These are phyloP conservation scores for Gobiocypris rarus DNA, from an alignment of 2,113 vertebrate species.

Conservation along the genomic window DNA sequence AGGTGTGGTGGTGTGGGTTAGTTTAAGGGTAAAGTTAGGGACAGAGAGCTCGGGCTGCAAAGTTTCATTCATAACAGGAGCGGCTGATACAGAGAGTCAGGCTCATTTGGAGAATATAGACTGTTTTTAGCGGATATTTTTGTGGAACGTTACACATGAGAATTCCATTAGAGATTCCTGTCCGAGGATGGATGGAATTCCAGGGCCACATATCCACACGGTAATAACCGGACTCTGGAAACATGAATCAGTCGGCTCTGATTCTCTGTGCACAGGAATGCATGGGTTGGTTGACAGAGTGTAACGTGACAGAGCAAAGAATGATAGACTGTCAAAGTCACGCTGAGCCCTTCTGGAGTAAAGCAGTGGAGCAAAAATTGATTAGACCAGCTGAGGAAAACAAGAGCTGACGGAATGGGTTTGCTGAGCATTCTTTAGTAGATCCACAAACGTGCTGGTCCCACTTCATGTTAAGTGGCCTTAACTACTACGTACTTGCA, in stretches of 20 bases:
- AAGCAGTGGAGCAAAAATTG: constrained; percentile 27
- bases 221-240: constrained; percentile 29
- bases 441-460: too few species aligned
- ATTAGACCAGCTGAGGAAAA: constrained; percentile 36
- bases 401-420: constrained; percentile 18
- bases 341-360: not conserved
- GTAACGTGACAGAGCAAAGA: too few species aligned
- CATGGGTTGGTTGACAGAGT: constrained; percentile 20
- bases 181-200: constrained; percentile 9
- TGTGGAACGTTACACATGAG: constrained; percentile 7
- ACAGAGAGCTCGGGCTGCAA: constrained; percentile 33
- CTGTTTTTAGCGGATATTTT: constrained; percentile 29
- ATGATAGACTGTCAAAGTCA: constrained; percentile 47
- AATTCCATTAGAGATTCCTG: constrained; percentile 27
- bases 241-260: constrained; percentile 23
- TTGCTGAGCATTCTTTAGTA: constrained; percentile 27
- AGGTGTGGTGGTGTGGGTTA: too few species aligned
- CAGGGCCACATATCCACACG: not conserved
- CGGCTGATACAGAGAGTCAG: constrained; percentile 34
- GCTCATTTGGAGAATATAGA: constrained; percentile 28
- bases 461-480: too few species aligned
- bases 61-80: constrained; percentile 55
- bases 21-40: too few species aligned
- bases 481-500: too few species aligned
- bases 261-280: not conserved